These are phyloP conservation scores for Norana najaformis DNA, from an alignment of 2,888 invertebrate genomes.

Conservation along the genomic window DNA sequence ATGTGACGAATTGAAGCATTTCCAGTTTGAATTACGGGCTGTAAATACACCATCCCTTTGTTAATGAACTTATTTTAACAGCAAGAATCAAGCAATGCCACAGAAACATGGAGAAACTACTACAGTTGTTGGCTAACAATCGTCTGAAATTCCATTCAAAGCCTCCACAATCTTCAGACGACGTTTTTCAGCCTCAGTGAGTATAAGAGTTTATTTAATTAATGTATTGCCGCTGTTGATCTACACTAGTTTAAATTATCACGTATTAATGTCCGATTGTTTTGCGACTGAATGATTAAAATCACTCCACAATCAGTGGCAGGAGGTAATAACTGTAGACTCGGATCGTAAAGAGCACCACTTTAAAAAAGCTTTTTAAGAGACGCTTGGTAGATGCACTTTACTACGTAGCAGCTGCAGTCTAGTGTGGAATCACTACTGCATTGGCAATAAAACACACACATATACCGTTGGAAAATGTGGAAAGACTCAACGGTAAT, in stretches of 20 bases:
- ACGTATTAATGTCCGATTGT: neutral
- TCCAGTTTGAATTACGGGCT: neutral
- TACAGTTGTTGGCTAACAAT: neutral
- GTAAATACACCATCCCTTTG: neutral
- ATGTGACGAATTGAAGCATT: neutral
- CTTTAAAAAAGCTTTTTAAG: neutral
- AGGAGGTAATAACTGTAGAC: neutral
- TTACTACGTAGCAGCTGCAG: neutral
- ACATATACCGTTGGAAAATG: neutral
- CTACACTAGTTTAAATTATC: neutral
- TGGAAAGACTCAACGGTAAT: neutral
- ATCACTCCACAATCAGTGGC: neutral
- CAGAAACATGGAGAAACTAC: neutral
- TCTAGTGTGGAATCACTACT: neutral
- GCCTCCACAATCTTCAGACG: neutral
- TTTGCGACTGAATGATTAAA: no score
- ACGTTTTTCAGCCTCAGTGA: constrained; percentile 20
- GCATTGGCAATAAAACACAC: neutral
- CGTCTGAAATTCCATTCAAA: neutral
- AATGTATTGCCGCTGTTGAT: neutral
- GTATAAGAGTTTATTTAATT: neutral
- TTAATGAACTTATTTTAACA: neutral
- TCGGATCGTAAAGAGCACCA: neutral
- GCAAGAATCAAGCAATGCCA: neutral
- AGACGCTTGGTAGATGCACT: neutral